Conservation (phyloP, 1,140 invertebrate species). For the Drosophila bocqueti region DNA sequence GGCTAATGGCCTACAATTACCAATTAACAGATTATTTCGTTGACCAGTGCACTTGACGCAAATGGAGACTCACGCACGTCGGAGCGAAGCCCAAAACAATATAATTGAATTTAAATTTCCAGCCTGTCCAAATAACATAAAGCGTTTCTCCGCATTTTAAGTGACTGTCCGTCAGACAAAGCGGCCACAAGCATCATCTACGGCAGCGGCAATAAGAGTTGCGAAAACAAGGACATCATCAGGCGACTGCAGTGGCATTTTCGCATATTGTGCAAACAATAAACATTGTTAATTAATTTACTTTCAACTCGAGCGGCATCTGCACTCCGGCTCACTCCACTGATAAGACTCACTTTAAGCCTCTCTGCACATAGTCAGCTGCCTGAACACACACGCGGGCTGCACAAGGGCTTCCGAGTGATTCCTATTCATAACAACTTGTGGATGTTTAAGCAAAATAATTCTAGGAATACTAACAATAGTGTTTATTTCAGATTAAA, state of each 20-base stretch:
- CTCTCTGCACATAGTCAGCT: constrained; percentile 14
- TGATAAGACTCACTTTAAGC: constrained; percentile 48
- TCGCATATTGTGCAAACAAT: constrained; percentile 58
- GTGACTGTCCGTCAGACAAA: constrained; percentile 42
- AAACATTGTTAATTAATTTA: constrained; percentile 67
- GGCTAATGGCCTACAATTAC: constrained; percentile 61
- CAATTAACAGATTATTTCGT: constrained; percentile 71
- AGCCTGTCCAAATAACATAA: constrained; percentile 63
- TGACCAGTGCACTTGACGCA: constrained; percentile 12
- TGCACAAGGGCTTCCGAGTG: constrained; percentile 2
- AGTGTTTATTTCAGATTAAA: neutral
- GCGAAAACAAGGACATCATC: constrained; percentile 32
- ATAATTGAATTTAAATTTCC: constrained; percentile 63
- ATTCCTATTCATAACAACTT: constrained; percentile 5
- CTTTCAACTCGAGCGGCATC: constrained; percentile 53
- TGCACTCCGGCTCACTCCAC: constrained; percentile 34
- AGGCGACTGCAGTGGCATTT: constrained; percentile 29
- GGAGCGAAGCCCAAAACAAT: constrained; percentile 15
- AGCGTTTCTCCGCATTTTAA: constrained; percentile 47
- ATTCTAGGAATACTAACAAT: neutral
- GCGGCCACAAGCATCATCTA: constrained; percentile 33
- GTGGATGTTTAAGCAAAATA: constrained; percentile 5
- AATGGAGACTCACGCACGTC: neutral
- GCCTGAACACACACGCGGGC: neutral
- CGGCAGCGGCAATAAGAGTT: constrained; percentile 15